A percentile compares a stretch with the other conserved stretches of the same genome.
Evolutionary conservation across 2,113 vertebrate genomes (phyloP).

Genomic region (Paratilapia polleni): DNA sequence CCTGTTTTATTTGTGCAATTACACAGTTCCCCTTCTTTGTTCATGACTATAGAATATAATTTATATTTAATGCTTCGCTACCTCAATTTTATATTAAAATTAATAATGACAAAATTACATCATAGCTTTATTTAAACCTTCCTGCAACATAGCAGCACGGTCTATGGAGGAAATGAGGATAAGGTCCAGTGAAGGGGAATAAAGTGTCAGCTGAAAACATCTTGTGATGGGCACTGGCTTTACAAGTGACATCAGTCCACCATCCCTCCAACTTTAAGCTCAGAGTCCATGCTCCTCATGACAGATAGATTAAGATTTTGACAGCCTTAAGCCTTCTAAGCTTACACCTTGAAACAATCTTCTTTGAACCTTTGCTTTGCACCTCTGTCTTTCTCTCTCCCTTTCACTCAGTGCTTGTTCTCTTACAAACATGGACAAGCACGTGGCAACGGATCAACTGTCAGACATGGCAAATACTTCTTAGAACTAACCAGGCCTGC

Average conservation of each 20-base stretch:
- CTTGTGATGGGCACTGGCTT: slow-evolving; percentile 9
- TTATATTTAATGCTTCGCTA: neutral
- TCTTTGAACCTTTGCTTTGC: slow-evolving; percentile 33
- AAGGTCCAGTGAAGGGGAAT: neutral
- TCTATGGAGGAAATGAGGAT: neutral
- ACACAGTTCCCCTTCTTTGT: neutral
- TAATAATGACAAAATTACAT: neutral
- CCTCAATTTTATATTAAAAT: neutral
- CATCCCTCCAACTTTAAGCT: slow-evolving; percentile 35
- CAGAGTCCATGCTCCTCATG: slow-evolving; percentile 30
- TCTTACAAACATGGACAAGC: slow-evolving; percentile 16
- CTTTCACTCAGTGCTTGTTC: neutral
- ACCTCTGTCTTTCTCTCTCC: neutral
- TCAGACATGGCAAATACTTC: neutral
- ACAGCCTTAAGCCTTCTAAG: slow-evolving; percentile 63
- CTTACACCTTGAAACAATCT: slow-evolving; percentile 46
- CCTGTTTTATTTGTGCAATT: neutral
- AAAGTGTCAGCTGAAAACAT: slow-evolving; percentile 18
- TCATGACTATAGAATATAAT: neutral
- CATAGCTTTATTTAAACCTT: neutral
- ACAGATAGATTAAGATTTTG: slow-evolving; percentile 67
- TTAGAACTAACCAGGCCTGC: neutral
- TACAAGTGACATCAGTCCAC: slow-evolving; percentile 48
- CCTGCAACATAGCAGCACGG: neutral
- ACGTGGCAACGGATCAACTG: neutral